Base-by-base conservation (phyloP, 2,797 vertebrate genomes). In the Sebastes kiyomatsui region DNA sequence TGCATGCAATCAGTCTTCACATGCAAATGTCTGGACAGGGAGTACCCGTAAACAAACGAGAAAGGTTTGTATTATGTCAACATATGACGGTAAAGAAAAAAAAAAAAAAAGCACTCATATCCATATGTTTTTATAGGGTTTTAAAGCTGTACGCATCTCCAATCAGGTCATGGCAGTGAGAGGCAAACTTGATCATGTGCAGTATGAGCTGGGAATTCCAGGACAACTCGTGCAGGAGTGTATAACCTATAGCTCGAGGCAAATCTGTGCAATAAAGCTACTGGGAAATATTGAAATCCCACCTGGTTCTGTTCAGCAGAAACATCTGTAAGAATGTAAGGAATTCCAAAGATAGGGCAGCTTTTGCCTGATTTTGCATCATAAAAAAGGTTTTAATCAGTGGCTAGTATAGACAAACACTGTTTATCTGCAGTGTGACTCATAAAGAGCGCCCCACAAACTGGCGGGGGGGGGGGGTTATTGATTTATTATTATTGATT, bases 291-390 rank as follows among this genome's bases (percentile, higher is more conserved):
- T 87, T 69, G 52, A 76, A 82, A 82, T 46, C 52, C 82, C 92
- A 93, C 84, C 92, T 93, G 93, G 80, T 90, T 95, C 78, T 80
- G 71, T 80, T 95, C 80, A 95, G 81, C 60, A 75, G 81, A 90
- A 93, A 91, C 92, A 94, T 90, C 77, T 90, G 89, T 64, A 85
- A 76, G 86, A 91, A 94, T 90, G 85, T 60, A 69, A 79, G 78
- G 91, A 91, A 94, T 93, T 67, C 72, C 61, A 87, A 80, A 90
- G 69, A 93, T 75, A 88, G 81, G 55, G 38, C 18, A 61, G 33
- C 49, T 79, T 90, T 81, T 72, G 14, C 10, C 52, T 25, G 6
- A 75, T 69, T 88, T 72, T 46, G 58, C 25, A 49, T 72, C 58
- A 73, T 69, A 55, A 83, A 70, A 70, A 49, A 71, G 25, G 73